Base-by-base conservation (phyloP, 2,888 invertebrate species). In the Agriopis aurantiaria region DNA sequence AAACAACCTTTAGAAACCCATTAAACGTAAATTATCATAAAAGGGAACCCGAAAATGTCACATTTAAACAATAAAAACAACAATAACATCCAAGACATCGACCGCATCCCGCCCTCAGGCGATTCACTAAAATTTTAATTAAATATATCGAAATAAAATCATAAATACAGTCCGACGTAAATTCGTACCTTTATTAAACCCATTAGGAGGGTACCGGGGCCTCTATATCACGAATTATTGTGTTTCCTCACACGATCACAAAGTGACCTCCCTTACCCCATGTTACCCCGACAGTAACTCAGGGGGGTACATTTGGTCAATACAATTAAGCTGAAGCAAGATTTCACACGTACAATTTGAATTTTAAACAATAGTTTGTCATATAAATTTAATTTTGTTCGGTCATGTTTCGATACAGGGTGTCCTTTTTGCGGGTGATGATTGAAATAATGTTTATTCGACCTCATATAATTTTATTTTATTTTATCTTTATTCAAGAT, bases 351-450 rank as follows among this genome's bases (percentile, higher is more conserved):
- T 91, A 90, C 91, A 88, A 92, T 93, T 91, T 92, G 92, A 93
- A 93, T 93, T 92, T 93, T 92, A 91, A 92, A 91, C 92, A 92
- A 92, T 93, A 93, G 93, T 93, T 93, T 92, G 93, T 92, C 92
- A 91, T 90, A 91, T 91, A 90, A 92, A 93, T 92, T 92, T 91
- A 91, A 92, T 93, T 92, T 91, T 86, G 91, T 88, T 85, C 81
- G 79, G 80, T 82, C 81, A 79, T 83, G 83, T 85, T 85, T 80
- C 74, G 69, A 59, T 83, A 88, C 76, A 86, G 91, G 88, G 56
- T 89, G 92, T 79, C 78, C 51, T 60, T 56, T 57, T 41, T 52
- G 0, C 2, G 43, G 9, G 43, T 8, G 4, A 8, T 6, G 8
- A 46, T 46, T 46, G 45, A 58, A 46, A 58, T 46, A 8, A 57